These are phyloP conservation scores for Gryllus longicercus DNA, from an alignment of 2,888 invertebrate species.

Conservation along the genomic window DNA sequence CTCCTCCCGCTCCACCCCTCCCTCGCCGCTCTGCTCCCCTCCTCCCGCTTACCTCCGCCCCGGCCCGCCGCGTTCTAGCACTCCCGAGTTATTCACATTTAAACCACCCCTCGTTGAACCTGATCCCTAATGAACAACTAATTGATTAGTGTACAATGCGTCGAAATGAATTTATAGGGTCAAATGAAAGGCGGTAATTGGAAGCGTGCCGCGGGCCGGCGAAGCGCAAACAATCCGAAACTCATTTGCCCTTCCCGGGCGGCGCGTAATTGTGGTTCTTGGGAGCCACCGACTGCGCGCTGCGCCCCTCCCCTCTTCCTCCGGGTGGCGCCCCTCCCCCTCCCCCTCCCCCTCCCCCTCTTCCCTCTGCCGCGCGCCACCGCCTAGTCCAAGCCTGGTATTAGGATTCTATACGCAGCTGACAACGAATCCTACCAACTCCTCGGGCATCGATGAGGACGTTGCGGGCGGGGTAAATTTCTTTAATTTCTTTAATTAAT, in stretches of 20 bases:
- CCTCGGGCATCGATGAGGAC: too few species aligned
- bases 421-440: too few species aligned
- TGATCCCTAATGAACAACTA: neutral
- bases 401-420: too few species aligned
- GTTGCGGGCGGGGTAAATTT: too few species aligned
- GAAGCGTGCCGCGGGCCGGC: neutral
- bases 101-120: neutral
- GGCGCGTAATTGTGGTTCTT: neutral
- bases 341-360: neutral
- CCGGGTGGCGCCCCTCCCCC: neutral
- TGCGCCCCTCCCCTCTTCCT: neutral
- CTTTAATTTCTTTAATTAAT: too few species aligned
- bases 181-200: constrained; percentile 1
- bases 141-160: neutral
- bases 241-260: neutral
- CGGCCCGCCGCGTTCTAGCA: too few species aligned
- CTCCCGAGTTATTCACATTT: neutral
- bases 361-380: too few species aligned
- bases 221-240: neutral
- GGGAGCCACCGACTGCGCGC: neutral
- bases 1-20: too few species aligned
- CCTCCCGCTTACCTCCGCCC: too few species aligned
- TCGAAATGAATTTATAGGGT: neutral
- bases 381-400: too few species aligned
- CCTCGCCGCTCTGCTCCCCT: too few species aligned